These are phyloP conservation scores for Danio aesculapii DNA, from an alignment of 2,797 vertebrate genomes.

Conservation along the genomic window DNA sequence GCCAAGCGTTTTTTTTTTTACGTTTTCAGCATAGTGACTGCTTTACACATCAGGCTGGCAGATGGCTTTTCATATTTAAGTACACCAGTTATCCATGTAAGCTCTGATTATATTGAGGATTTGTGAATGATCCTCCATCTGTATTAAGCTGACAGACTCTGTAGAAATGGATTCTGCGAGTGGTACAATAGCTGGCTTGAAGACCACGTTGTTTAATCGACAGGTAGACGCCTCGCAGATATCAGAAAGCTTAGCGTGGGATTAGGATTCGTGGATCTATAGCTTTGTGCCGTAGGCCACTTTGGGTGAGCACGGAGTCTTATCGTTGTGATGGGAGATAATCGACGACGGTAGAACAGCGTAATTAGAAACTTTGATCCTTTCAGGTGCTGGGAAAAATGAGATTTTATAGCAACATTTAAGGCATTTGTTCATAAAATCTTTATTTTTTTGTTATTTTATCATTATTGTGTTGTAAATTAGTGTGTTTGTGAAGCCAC, in stretches of 20 bases:
- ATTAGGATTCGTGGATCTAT: constrained; percentile 30
- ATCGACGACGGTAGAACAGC: neutral
- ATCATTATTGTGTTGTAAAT: no score
- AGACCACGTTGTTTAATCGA: constrained; percentile 33
- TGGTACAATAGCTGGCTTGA: constrained; percentile 28
- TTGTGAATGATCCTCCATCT: constrained; percentile 45
- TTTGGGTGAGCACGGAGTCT: constrained; percentile 9
- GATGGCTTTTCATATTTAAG: constrained; percentile 44
- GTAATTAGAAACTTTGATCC: neutral
- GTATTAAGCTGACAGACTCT: constrained; percentile 40
- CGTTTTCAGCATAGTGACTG: constrained; percentile 10
- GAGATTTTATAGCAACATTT: neutral
- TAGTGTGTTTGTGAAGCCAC: no score
- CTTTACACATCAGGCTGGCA: constrained; percentile 16
- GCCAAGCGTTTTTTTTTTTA: neutral
- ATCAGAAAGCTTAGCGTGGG: constrained; percentile 32
- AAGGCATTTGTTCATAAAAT: neutral
- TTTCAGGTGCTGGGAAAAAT: neutral
- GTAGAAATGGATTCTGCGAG: constrained; percentile 29
- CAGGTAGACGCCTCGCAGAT: constrained; percentile 37
- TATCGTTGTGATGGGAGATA: constrained; percentile 18
- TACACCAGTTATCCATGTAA: constrained; percentile 31
- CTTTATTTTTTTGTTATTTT: no score
- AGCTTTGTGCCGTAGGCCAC: constrained; percentile 13
- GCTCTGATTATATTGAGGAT: constrained; percentile 48